Evolutionary conservation across 2,888 invertebrate genomes (phyloP), one percentile per base, ranked within the genome.

Genomic region (Lathronympha strigana): DNA sequence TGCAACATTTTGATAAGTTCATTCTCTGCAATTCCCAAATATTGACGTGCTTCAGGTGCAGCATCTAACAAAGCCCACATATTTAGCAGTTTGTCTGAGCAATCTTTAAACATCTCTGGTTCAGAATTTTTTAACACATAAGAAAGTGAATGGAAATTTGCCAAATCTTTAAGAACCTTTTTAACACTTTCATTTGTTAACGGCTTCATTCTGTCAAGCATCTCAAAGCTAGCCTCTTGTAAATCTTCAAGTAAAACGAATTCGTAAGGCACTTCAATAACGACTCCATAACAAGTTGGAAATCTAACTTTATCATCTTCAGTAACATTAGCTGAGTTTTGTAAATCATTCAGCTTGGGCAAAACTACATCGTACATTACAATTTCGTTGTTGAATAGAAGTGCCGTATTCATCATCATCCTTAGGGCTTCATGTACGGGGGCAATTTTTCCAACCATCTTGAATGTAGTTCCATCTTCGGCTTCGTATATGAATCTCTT

Each of bases 401-500:
- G 0, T 8, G 4, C 57, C 15, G 69, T 66, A 31, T 73, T 74
- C 45, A 72, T 68, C 15, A 49, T 58, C 9, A 43, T 4, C 23
- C 82, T 72, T 8, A 73, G 1, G 13, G 49, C 23, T 67, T 78
- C 76, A 0, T 49, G 2, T 0, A 67, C 23, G 0, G 82, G 76
- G 4, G 84, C 83, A n/a, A 84, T 69, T 72, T 87, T 87, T 0
- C 77, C 83, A 5, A 87, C 72, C 69, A 86, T 77, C 19, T 72
- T 73, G 55, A 81, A 76, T 13, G 68, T 57, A 31, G 70, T 66
- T 13, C 72, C 76, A 66, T 75, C 67, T n/a, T 76, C 74, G 23
- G 71, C 67, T 68, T 75, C 66, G 5, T 77, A 71, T 0, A 60
- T 69, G 21, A 72, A 62, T 60, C 71, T 66, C 38, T 68, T 71